A percentile compares a stretch with the other conserved stretches of the same genome.
Evolutionary conservation across 2,888 invertebrate genomes (phyloP).

Genomic region (Cartodere bifasciata): DNA sequence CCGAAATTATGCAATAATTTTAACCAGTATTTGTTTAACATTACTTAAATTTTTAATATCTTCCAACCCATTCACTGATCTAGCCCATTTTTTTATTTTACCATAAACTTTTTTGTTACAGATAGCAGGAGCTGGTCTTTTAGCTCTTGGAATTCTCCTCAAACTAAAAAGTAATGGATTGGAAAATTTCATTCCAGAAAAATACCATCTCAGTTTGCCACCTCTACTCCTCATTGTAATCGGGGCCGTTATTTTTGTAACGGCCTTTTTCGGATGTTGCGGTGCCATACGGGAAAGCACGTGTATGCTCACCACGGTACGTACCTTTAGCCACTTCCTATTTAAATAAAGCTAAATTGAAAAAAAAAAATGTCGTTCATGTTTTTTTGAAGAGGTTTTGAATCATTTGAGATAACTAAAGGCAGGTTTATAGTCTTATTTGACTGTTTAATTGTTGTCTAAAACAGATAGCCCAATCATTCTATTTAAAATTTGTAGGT

Average conservation of each 20-base stretch:
- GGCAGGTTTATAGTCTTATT: background rate
- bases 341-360: too few relatives aligned
- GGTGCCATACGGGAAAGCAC: conserved; percentile 27
- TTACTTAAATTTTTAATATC: too few relatives aligned
- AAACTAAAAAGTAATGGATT: conserved; percentile 20
- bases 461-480: too few relatives aligned
- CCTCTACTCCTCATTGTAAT: conserved; percentile 22
- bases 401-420: too few relatives aligned
- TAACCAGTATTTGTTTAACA: too few relatives aligned
- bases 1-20: too few relatives aligned
- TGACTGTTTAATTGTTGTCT: background rate
- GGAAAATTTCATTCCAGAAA: conserved; percentile 20
- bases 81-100: too few relatives aligned
- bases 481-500: too few relatives aligned
- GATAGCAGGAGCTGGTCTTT: conserved; percentile 19
- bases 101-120: conserved; percentile 13
- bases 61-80: too few relatives aligned
- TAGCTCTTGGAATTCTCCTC: conserved; percentile 19
- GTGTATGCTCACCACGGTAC: conserved; percentile 28
- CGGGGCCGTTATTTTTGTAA: conserved; percentile 25
- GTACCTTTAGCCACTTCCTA: conserved; percentile 9
- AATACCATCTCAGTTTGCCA: conserved; percentile 19
- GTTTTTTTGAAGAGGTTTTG: too few relatives aligned
- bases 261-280: conserved; percentile 28
- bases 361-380: too few relatives aligned